Conservation (phyloP, 2,888 invertebrate species). For the Drosophila paracracens region DNA sequence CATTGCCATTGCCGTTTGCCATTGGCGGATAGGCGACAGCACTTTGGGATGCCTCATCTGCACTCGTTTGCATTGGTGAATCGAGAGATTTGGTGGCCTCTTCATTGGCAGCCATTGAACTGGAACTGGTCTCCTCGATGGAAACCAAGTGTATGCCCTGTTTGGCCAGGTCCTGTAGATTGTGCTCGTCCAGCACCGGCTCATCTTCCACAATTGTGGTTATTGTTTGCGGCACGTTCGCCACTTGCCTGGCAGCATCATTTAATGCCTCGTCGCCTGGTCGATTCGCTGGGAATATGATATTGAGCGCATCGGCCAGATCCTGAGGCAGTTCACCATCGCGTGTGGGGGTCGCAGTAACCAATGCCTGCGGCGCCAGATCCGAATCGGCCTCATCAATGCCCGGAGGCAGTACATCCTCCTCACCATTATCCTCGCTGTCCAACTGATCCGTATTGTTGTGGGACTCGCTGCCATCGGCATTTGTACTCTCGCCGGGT, state of each 20-base stretch:
- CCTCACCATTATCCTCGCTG: conserved; percentile 69
- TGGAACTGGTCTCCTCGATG: conserved; percentile 76
- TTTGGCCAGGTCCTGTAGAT: conserved; percentile 82
- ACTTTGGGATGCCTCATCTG: conserved; percentile 39
- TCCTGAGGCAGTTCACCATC: conserved; percentile 87
- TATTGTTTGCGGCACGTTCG: conserved; percentile 68
- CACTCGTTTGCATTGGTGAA: conserved; percentile 39
- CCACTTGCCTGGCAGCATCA: conserved; percentile 44
- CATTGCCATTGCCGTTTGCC: conserved; percentile 43
- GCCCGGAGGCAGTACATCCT: conserved; percentile 84
- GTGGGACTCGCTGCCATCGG: conserved; percentile 14
- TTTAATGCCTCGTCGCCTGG: conserved; percentile 64
- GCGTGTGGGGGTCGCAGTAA: conserved; percentile 84
- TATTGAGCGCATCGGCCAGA: conserved; percentile 87
- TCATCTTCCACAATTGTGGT: conserved; percentile 71
- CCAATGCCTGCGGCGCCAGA: conserved; percentile 85
- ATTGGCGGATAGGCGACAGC: conserved; percentile 5
- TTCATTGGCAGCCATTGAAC: conserved; percentile 53
- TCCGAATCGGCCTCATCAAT: conserved; percentile 85
- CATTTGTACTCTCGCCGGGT: conserved; percentile 53
- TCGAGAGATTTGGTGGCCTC: conserved; percentile 28
- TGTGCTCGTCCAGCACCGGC: conserved; percentile 71
- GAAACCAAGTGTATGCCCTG: conserved; percentile 83
- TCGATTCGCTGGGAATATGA: conserved; percentile 87
- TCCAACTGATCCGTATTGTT: conserved; percentile 21